Conservation (phyloP, 2,797 vertebrate genomes). For the Pseudopleuronectes americanus region DNA sequence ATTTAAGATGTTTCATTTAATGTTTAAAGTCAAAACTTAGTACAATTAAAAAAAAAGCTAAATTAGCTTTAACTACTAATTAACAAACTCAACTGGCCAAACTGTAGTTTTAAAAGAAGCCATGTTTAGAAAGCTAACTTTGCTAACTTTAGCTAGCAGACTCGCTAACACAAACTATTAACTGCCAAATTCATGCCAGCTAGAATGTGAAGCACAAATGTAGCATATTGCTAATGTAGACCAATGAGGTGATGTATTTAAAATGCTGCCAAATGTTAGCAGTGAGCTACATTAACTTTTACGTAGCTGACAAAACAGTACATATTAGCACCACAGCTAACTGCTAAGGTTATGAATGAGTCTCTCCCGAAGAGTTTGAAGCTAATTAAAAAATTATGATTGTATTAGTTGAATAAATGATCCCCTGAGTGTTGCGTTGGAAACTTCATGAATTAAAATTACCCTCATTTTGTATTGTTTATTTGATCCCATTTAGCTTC, state of each 20-base stretch:
- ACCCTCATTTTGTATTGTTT: too few species aligned
- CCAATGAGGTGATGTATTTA: background rate
- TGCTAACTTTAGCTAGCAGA: slow-evolving; percentile 7
- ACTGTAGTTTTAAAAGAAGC: background rate
- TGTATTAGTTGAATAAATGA: background rate
- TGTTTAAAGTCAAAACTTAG: too few species aligned
- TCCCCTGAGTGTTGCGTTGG: too few species aligned
- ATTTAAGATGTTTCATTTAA: too few species aligned
- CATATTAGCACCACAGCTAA: too few species aligned
- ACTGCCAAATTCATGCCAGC: slow-evolving; percentile 48
- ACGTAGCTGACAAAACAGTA: background rate
- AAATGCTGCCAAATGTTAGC: slow-evolving; percentile 5
- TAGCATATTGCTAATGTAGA: slow-evolving; percentile 9
- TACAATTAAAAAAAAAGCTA: too few species aligned
- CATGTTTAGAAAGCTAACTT: background rate
- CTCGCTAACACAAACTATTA: slow-evolving; percentile 19
- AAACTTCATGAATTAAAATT: too few species aligned
- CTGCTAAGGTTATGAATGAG: too few species aligned
- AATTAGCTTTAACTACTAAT: background rate
- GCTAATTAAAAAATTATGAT: background rate
- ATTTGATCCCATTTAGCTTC: too few species aligned
- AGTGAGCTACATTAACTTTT: background rate
- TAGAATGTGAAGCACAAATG: slow-evolving; percentile 50
- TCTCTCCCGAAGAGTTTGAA: background rate
- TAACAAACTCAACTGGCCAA: background rate